A percentile compares a stretch with the other conserved stretches of the same genome.
These are phyloP conservation scores for Tanypteryx hageni DNA, from an alignment of 2,888 invertebrate species.

Conservation along the genomic window DNA sequence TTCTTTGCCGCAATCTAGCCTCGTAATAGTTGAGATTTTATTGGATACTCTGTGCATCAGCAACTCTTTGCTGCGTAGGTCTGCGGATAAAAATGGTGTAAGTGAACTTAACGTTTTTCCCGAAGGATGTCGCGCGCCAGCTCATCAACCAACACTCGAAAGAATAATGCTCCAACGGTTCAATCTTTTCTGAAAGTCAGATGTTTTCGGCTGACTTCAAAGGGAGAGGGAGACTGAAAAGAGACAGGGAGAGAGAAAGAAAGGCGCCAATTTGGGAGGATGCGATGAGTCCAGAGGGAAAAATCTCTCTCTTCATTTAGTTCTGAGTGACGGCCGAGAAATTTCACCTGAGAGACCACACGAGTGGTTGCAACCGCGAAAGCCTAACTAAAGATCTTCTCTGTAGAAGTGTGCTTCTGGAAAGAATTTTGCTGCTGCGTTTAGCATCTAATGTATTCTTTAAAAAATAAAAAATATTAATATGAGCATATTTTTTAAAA, in stretches of 20 bases:
- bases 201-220: constrained; percentile 8
- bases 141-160: neutral
- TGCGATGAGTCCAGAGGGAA: neutral
- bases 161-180: neutral
- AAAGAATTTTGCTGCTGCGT: too few relatives aligned
- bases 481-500: too few relatives aligned
- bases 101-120: neutral
- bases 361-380: neutral
- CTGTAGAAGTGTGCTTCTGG: too few relatives aligned
- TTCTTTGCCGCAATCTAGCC: too few relatives aligned
- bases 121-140: neutral
- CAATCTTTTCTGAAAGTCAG: neutral
- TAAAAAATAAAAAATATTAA: too few relatives aligned
- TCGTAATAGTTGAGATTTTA: too few relatives aligned
- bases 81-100: too few relatives aligned
- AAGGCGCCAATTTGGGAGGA: neutral
- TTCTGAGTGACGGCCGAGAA: neutral
- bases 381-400: too few relatives aligned
- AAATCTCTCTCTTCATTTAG: neutral
- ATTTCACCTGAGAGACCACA: constrained; percentile 20
- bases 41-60: too few relatives aligned
- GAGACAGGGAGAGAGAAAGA: neutral
- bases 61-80: too few relatives aligned
- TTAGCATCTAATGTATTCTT: too few relatives aligned
- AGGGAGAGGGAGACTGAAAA: neutral